These are phyloP conservation scores for Prunella fulvescens DNA, from an alignment of 2,113 vertebrate genomes.

Conservation along the genomic window DNA sequence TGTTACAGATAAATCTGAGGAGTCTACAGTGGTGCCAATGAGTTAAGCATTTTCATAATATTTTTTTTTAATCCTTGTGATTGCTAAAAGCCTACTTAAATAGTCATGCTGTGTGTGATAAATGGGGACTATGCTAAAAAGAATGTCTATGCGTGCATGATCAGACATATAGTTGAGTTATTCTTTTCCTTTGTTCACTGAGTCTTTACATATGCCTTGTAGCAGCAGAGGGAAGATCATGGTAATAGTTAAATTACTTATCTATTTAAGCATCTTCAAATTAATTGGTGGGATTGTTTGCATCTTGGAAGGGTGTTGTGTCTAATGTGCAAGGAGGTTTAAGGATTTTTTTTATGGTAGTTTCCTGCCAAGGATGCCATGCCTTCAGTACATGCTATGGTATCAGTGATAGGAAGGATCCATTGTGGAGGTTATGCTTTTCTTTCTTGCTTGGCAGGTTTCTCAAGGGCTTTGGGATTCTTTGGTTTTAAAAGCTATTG, in stretches of 20 bases:
- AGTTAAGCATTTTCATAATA: background rate
- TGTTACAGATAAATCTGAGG: background rate
- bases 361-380: background rate
- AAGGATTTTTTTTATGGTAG: background rate
- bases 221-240: background rate
- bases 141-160: background rate
- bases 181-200: background rate
- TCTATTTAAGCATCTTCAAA: background rate
- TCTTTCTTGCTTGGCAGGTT: background rate
- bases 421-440: background rate
- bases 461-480: background rate
- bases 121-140: background rate
- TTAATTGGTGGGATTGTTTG: background rate
- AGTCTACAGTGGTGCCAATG: background rate
- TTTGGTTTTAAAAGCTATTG: background rate
- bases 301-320: background rate
- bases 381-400: background rate
- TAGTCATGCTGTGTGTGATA: background rate
- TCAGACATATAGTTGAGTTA: background rate
- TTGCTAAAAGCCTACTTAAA: background rate
- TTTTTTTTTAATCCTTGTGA: background rate
- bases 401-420: background rate
- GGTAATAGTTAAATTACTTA: background rate
- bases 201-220: background rate
- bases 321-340: background rate